phyloP scores from a whole-genome alignment of 1,140 invertebrate genomes.

The Cydia fagiglandana region DNA sequence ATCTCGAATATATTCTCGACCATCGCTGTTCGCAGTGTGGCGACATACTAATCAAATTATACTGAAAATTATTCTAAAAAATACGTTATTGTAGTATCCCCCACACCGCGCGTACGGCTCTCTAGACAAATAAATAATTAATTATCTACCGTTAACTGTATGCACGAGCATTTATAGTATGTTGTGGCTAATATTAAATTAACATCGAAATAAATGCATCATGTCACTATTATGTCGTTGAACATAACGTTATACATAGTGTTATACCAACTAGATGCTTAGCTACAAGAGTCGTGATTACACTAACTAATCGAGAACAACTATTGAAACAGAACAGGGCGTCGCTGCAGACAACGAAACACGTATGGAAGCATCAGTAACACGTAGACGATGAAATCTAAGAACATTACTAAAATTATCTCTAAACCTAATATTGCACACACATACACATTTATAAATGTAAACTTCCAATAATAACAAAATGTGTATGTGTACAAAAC shows the following conservation, averaged over 20 bases:
- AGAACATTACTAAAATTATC: slow-evolving; percentile 65
- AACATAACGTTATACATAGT: slow-evolving; percentile 66
- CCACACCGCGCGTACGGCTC: slow-evolving; percentile 51
- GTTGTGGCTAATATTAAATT: slow-evolving; percentile 77
- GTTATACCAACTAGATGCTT: slow-evolving; percentile 67
- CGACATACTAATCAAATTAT: slow-evolving; percentile 45
- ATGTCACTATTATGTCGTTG: slow-evolving; percentile 76
- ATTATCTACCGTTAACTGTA: slow-evolving; percentile 64
- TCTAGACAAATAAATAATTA: slow-evolving; percentile 67
- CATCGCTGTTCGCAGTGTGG: slow-evolving; percentile 47
- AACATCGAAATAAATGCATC: slow-evolving; percentile 79
- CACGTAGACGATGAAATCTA: slow-evolving; percentile 54
- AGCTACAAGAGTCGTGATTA: slow-evolving; percentile 70
- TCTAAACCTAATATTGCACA: slow-evolving; percentile 78
- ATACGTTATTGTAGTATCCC: slow-evolving; percentile 49
- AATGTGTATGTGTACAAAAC: slow-evolving; percentile 76
- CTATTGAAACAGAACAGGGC: slow-evolving; percentile 54
- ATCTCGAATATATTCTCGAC: slow-evolving; percentile 58
- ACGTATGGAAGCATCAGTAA: slow-evolving; percentile 61
- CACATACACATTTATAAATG: slow-evolving; percentile 76
- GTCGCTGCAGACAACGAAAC: slow-evolving; percentile 64
- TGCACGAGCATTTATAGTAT: slow-evolving; percentile 75
- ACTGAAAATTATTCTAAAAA: slow-evolving; percentile 69
- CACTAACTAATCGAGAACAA: slow-evolving; percentile 72
- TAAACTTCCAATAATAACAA: slow-evolving; percentile 56